Conservation (phyloP, 2,888 invertebrate species). For the Hyposoter dolosus region DNA sequence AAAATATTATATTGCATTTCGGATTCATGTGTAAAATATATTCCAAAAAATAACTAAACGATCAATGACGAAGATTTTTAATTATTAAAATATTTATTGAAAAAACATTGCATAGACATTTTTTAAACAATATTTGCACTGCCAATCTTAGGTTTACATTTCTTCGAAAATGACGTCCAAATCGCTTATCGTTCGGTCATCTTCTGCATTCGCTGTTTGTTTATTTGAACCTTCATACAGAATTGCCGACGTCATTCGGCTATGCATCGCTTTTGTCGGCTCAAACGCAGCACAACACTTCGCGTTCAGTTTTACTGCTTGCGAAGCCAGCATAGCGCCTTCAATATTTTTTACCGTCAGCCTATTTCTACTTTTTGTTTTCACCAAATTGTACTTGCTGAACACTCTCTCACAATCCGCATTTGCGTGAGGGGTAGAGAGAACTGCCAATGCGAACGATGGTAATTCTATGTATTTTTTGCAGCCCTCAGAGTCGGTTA, state of each 20-base stretch:
- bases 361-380: conserved; percentile 50
- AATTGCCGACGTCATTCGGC: conserved; percentile 18
- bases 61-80: too few relatives aligned
- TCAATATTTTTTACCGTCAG: conserved; percentile 32
- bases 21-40: too few relatives aligned
- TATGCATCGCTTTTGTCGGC: conserved; percentile 6
- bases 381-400: conserved; percentile 51
- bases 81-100: too few relatives aligned
- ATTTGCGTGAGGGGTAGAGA: conserved; percentile 59
- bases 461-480: conserved; percentile 48
- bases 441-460: conserved; percentile 28
- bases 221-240: conserved; percentile 1
- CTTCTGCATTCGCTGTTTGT: conserved; percentile 5
- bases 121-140: too few relatives aligned
- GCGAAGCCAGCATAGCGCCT: conserved; percentile 39
- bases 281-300: background rate
- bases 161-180: conserved; percentile 19
- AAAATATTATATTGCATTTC: too few relatives aligned
- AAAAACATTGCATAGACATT: too few relatives aligned
- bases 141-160: background rate
- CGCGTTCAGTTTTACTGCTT: background rate
- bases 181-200: background rate
- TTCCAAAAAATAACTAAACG: too few relatives aligned
- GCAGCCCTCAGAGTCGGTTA: conserved; percentile 23
- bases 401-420: conserved; percentile 58